phyloP scores from a whole-genome alignment of 2,797 vertebrate species.

The Serranus cabrilla region DNA sequence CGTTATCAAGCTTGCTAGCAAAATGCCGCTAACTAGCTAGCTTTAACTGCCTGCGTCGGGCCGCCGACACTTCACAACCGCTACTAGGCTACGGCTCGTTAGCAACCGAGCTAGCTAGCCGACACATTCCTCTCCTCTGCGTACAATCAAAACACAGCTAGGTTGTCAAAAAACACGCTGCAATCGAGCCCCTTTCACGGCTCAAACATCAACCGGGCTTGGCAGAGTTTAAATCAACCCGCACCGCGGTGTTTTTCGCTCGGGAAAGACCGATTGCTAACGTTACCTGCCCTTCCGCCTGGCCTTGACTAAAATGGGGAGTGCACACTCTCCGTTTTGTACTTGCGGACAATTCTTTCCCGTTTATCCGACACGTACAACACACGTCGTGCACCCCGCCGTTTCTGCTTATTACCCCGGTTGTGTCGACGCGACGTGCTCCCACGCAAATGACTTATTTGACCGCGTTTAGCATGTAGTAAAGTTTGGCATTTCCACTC shows the following conservation, averaged over 20 bases:
- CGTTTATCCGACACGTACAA: slow-evolving; percentile 19
- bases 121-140: slow-evolving; percentile 64
- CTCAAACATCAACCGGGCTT: not conserved
- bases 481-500: slow-evolving; percentile 80
- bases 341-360: slow-evolving; percentile 66
- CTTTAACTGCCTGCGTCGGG: slow-evolving; percentile 68
- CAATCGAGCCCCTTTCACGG: not conserved
- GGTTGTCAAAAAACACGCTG: not conserved
- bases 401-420: not conserved
- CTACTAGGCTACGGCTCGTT: slow-evolving; percentile 66
- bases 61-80: slow-evolving; percentile 75
- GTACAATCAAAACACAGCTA: slow-evolving; percentile 34
- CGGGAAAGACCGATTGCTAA: slow-evolving; percentile 55
- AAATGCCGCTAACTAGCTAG: slow-evolving; percentile 80
- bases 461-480: slow-evolving; percentile 47
- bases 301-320: slow-evolving; percentile 85
- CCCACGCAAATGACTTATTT: slow-evolving; percentile 26
- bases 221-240: slow-evolving; percentile 6
- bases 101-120: slow-evolving; percentile 74
- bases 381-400: not conserved
- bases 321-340: slow-evolving; percentile 70
- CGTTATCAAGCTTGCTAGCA: slow-evolving; percentile 80
- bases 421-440: not conserved
- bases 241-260: slow-evolving; percentile 6
- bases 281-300: slow-evolving; percentile 84